Evolutionary conservation across 2,797 vertebrate genomes (phyloP).

Genomic region (Scyliorhinus canicula): DNA sequence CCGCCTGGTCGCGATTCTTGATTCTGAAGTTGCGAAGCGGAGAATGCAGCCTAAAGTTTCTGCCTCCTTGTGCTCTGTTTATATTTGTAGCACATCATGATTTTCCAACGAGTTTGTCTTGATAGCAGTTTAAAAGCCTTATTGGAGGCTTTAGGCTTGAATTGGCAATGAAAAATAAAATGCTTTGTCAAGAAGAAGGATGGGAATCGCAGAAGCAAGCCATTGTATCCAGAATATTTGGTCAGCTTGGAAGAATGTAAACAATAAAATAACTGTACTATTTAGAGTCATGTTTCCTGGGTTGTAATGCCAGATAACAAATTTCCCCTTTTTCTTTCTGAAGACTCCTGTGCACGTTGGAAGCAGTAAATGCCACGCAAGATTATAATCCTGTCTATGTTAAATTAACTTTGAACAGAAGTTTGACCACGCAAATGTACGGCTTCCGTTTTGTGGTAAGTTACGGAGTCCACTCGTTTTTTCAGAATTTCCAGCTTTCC

Average conservation of each 20-base stretch:
- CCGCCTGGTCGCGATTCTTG: too few relatives aligned
- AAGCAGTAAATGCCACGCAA: slow-evolving; percentile 61
- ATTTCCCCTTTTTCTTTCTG: slow-evolving; percentile 44
- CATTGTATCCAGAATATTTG: neutral
- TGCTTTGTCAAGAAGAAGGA: neutral
- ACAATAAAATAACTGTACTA: neutral
- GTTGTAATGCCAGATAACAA: neutral
- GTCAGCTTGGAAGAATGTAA: neutral
- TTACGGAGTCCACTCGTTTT: slow-evolving; percentile 39
- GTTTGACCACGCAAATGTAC: slow-evolving; percentile 58
- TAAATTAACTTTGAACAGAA: slow-evolving; percentile 59
- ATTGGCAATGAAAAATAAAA: neutral
- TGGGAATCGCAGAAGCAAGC: neutral
- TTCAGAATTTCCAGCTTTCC: neutral
- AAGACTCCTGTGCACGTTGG: slow-evolving; percentile 71
- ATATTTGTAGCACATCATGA: neutral
- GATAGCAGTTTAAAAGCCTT: neutral
- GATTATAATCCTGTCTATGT: slow-evolving; percentile 71
- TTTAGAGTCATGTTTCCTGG: neutral
- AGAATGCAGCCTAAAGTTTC: too few relatives aligned
- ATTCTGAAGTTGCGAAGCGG: too few relatives aligned
- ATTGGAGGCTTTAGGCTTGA: neutral
- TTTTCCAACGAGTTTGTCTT: neutral
- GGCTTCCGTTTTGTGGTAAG: slow-evolving; percentile 88
- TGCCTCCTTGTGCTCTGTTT: neutral